Evolutionary conservation across 1,140 invertebrate species (phyloP).

Genomic region (Uloborus diversus): DNA sequence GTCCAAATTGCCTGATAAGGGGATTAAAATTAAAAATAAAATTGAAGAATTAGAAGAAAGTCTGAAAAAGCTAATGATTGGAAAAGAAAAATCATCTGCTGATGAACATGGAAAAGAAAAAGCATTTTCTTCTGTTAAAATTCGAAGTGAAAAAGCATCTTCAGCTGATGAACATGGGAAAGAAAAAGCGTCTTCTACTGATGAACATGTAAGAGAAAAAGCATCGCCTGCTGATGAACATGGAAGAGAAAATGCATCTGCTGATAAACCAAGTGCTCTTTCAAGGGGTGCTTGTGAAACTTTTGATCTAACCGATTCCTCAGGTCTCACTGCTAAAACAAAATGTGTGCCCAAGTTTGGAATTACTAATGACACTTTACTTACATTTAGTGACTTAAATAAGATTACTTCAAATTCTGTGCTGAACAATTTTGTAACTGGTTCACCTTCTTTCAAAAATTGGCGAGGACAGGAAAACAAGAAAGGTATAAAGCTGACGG

Average conservation of each 20-base stretch:
- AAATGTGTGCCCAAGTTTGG: background rate
- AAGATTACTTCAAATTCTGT: background rate
- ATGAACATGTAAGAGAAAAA: background rate
- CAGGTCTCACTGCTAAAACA: background rate
- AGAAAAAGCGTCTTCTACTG: background rate
- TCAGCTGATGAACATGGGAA: background rate
- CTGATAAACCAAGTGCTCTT: no score
- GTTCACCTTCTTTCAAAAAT: slow-evolving; percentile 44
- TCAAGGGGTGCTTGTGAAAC: no score
- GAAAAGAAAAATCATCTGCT: background rate
- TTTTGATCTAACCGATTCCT: no score
- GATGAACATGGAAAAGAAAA: background rate
- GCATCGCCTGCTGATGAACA: background rate
- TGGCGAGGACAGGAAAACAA: background rate
- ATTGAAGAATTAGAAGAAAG: slow-evolving; percentile 1
- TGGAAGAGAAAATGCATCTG: background rate
- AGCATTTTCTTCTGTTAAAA: background rate
- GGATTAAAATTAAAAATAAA: background rate
- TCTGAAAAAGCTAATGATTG: background rate
- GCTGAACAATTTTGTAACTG: no score
- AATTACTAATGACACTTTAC: background rate
- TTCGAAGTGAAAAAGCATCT: background rate
- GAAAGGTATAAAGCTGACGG: slow-evolving; percentile 1
- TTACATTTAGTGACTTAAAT: slow-evolving; percentile 26
- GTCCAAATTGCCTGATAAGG: slow-evolving; percentile 14